phyloP scores from a whole-genome alignment of 1,140 invertebrate species.

The Drosophila neocordata region DNA sequence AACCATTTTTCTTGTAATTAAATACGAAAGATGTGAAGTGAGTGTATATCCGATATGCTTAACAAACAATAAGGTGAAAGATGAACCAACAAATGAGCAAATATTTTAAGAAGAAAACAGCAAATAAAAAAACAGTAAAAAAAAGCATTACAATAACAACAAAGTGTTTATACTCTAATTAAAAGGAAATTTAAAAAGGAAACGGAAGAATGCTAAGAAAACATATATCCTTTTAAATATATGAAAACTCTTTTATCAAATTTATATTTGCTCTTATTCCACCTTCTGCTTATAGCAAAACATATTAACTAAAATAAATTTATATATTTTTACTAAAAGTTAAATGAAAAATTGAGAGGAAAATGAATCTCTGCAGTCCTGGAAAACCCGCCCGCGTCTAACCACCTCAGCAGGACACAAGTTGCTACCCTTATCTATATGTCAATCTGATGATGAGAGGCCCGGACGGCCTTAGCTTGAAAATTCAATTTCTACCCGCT shows the following conservation, averaged over 20 bases:
- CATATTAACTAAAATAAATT: neutral
- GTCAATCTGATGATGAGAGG: conserved; percentile 40
- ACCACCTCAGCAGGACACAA: conserved; percentile 3
- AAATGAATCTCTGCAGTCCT: neutral
- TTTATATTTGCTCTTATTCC: too few species aligned
- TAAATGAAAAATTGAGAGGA: neutral
- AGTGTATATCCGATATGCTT: conserved; percentile 11
- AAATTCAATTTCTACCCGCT: conserved; percentile 51
- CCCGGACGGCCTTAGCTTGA: conserved; percentile 7
- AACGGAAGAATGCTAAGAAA: too few species aligned
- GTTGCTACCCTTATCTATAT: conserved; percentile 31
- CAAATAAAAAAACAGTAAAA: neutral
- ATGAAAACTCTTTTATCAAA: too few species aligned
- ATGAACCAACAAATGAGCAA: conserved; percentile 3
- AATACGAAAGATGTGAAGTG: conserved; percentile 18
- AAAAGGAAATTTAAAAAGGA: too few species aligned
- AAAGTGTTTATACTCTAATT: neutral
- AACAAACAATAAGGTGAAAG: neutral
- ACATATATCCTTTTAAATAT: too few species aligned
- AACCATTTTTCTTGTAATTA: conserved; percentile 32
- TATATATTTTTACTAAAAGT: neutral
- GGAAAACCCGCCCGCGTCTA: too few species aligned
- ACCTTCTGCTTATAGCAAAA: neutral
- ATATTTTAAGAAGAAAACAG: neutral
- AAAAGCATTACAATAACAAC: too few species aligned